Evolutionary conservation across 1,140 invertebrate species (phyloP), one percentile per base, ranked within the genome.

Genomic region (Trachymyrmex septentrionalis): DNA sequence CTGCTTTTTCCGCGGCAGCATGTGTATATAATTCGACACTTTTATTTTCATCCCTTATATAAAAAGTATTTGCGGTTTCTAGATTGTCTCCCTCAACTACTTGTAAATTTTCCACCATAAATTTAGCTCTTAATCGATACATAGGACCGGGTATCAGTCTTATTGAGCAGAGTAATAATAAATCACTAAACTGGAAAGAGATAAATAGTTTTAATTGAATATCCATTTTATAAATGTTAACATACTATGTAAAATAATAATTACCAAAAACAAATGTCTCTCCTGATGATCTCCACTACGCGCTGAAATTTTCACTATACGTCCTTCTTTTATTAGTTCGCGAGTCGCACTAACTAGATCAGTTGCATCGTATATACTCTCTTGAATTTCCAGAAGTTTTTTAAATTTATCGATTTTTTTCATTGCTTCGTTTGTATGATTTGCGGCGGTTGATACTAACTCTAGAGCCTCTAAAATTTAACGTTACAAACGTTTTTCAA

Each of bases 371-470:
- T 94, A 93, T 94, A 95, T 95, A 92, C 93, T 95, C 88, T 95
- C 94, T 92, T 95, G 94, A 81, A 96, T 95, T 75, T 95, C 94
- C 69, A 95, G 92, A 61, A 95, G 92, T 87, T 95, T 94, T 85
- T 95, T 94, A 86, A 95, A 95, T 87, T 94, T 95, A 85, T 95
- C 95, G 61, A 95, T 95, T 72, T 95, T 95, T 69, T 96, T 96
- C 95, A 97, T 97, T 57, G 96, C 97, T 90, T 97, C 96, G 92
- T 98, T 97, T 9, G 97, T 97, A 94, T 97, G 97, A 92, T 97
- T 96, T 10, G 97, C 97, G n/a, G 97, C 97, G 81, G 96, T 96
- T 91, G 96, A 96, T 38, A 98, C 97, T 88, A 98, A 96, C 71
- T 96, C 95, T 69, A 98, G 94, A 34, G 97, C 97, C 91, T 94